Base-by-base conservation (phyloP, 2,113 vertebrate species). In the Siphamia tubifer region DNA sequence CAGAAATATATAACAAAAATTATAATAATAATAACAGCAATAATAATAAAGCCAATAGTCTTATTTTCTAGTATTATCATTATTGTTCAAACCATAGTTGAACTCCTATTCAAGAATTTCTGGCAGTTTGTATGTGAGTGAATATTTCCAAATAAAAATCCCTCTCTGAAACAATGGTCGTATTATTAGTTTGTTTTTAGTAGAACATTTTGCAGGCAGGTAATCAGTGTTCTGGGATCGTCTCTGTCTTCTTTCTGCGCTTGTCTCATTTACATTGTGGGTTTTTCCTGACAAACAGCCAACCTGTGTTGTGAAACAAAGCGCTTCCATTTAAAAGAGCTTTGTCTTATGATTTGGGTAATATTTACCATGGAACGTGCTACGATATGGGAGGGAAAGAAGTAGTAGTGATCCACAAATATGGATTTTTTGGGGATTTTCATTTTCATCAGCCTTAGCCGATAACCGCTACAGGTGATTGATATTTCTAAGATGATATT, bases 281-380 rank as follows among this genome's bases (percentile, higher is more conserved):
- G 48, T 34, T 61, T 71, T 70, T 69, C 62, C 58, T 60, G 61
- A 63, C 55, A 61, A 44, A 15, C 38, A 3, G 44, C 12, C 20
- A 34, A 6, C 27, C 7, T 48, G 35, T 31, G 9, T 54, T 73
- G 49, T 28, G 27, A 20, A 78, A 64, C 17, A 48, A 52, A 69
- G 45, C 35, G 35, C 15, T 21, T 11, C 17, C 20, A 23, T 49
- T 66, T 43, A 2, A 38, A 38, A 66, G n/a, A 66, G 24, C 38
- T 17, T 56, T 35, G 56, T 71, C 57, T 77, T n/a, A 16, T 64
- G 31, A 58, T 68, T 47, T 0, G 4, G 8, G 21, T 54, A 58
- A 47, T 20, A 61, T 58, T 55, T 57, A 55, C 24, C 20, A 24
- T 51, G 12, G 39, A 53, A 44, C 51, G 24, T 62, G 48, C 8